Percentiles rank a stretch among this genome's conserved stretches.
Conservation (phyloP, 2,888 invertebrate species). For the Tinea trinotella region DNA sequence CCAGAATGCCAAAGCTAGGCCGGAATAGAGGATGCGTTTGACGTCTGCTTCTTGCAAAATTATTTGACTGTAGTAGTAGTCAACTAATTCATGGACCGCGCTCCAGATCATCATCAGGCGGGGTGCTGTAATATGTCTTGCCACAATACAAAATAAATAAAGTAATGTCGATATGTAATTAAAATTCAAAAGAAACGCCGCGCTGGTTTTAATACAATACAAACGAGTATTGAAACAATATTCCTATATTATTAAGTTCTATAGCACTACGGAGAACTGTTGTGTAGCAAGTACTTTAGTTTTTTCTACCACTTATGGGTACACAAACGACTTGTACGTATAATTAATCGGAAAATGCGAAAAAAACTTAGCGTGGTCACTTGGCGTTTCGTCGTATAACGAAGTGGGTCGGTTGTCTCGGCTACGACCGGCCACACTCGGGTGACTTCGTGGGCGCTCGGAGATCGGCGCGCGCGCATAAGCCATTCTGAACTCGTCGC, state of each 20-base stretch:
- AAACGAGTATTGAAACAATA: not conserved
- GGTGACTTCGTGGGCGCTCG: conserved; percentile 41
- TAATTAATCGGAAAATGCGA: conserved; percentile 63
- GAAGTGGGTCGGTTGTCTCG: conserved; percentile 61
- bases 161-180: too few species aligned
- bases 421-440: conserved; percentile 45
- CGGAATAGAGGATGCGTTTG: too few species aligned
- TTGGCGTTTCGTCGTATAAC: conserved; percentile 43
- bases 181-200: too few species aligned
- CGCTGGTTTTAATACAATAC: too few species aligned
- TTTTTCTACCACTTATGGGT: conserved; percentile 12
- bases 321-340: conserved; percentile 17
- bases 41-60: too few species aligned
- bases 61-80: too few species aligned
- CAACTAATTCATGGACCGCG: too few species aligned
- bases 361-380: conserved; percentile 54
- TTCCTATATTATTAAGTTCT: not conserved
- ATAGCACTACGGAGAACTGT: not conserved
- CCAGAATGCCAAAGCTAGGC: too few species aligned
- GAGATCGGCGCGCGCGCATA: conserved; percentile 44
- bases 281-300: conserved; percentile 1
- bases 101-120: too few species aligned
- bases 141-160: too few species aligned
- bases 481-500: conserved; percentile 38
- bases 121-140: too few species aligned